These are phyloP conservation scores for Pseudachorutes palmiensis DNA, from an alignment of 1,140 invertebrate genomes.

Conservation along the genomic window DNA sequence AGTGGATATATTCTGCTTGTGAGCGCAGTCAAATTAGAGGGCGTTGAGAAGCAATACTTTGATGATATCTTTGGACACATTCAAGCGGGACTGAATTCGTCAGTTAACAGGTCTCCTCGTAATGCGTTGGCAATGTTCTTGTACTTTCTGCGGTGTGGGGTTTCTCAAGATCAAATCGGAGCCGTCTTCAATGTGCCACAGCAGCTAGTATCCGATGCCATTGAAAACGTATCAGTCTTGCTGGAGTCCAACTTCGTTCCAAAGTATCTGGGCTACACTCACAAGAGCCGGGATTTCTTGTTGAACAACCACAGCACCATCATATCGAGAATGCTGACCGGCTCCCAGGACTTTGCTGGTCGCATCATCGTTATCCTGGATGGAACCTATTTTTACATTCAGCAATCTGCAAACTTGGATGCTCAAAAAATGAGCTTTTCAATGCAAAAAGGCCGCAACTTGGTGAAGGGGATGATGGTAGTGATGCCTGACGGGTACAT, in stretches of 20 bases:
- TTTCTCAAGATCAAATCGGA: not conserved
- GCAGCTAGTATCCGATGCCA: conserved; percentile 8
- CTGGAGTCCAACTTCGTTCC: conserved; percentile 21
- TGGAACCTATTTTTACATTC: conserved; percentile 19
- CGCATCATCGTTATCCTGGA: not conserved
- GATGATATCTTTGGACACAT: too few species aligned
- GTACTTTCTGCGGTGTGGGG: not conserved
- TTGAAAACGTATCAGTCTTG: not conserved
- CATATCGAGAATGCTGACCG: not conserved
- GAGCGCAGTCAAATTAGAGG: too few species aligned
- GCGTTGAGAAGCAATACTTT: too few species aligned
- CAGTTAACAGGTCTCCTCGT: conserved; percentile 13
- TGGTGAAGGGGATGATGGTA: conserved; percentile 24
- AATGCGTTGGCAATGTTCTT: not conserved
- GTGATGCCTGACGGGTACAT: conserved; percentile 24
- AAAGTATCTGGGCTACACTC: conserved; percentile 7
- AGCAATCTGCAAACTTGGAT: conserved; percentile 5
- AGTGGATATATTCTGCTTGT: too few species aligned
- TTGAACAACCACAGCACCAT: not conserved
- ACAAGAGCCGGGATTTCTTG: not conserved
- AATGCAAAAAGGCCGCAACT: conserved; percentile 11
- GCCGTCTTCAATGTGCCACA: not conserved
- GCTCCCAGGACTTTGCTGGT: not conserved
- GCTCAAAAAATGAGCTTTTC: conserved; percentile 8
- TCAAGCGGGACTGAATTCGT: too few species aligned